These are phyloP conservation scores for Hydriomena furcata DNA, from an alignment of 2,888 invertebrate genomes.

Conservation along the genomic window DNA sequence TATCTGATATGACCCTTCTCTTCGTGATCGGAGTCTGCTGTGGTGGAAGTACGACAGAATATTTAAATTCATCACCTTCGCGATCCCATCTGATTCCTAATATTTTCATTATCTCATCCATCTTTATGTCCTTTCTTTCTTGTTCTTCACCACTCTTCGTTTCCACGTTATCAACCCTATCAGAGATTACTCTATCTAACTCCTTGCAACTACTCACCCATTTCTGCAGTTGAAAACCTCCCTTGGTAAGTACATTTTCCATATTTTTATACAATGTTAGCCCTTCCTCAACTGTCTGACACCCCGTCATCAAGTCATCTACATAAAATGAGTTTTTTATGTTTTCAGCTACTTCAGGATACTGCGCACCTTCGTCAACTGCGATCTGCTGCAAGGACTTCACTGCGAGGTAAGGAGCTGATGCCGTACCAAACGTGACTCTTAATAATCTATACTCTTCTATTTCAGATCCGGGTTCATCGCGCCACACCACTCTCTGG, in stretches of 20 bases:
- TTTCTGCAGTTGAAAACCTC: too few relatives aligned
- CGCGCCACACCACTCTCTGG: slow-evolving; percentile 27
- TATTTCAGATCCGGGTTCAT: background rate
- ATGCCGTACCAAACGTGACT: background rate
- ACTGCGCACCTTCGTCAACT: slow-evolving; percentile 30
- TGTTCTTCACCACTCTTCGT: slow-evolving; percentile 15
- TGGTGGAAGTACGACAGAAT: slow-evolving; percentile 31
- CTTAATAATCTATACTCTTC: background rate
- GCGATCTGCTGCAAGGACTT: slow-evolving; percentile 27
- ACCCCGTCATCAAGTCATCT: slow-evolving; percentile 35
- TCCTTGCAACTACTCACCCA: too few relatives aligned
- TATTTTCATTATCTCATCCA: slow-evolving; percentile 36
- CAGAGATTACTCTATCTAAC: too few relatives aligned
- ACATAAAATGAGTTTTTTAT: slow-evolving; percentile 28
- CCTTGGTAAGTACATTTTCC: background rate
- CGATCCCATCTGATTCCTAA: slow-evolving; percentile 44
- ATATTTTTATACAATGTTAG: background rate
- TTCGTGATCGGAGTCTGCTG: slow-evolving; percentile 38
- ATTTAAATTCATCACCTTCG: slow-evolving; percentile 36
- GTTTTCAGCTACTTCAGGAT: background rate
- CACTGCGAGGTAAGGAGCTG: background rate
- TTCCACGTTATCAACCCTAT: too few relatives aligned
- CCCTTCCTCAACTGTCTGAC: slow-evolving; percentile 6
- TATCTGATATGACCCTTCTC: slow-evolving; percentile 42
- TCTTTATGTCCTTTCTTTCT: slow-evolving; percentile 28